A percentile compares a stretch with the other conserved stretches of the same genome.
phyloP scores from a whole-genome alignment of 2,797 vertebrate species.

The Channallabes apus region DNA sequence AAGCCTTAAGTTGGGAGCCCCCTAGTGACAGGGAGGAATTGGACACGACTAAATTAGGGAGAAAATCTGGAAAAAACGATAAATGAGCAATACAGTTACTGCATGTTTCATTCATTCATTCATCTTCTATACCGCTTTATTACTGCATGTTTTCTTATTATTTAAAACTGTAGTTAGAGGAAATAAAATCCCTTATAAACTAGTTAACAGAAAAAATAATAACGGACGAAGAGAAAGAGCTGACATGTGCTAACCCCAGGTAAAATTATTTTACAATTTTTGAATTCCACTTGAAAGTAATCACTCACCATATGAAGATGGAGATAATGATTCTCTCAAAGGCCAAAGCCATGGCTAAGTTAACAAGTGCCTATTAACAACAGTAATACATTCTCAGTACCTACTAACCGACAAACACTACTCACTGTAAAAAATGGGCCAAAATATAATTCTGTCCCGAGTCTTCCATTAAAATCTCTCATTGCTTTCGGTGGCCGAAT shows the following conservation, averaged over 20 bases:
- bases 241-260: neutral
- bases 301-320: neutral
- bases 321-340: neutral
- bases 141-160: neutral
- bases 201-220: neutral
- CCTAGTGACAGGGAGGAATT: too few relatives aligned
- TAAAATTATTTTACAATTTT: neutral
- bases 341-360: neutral
- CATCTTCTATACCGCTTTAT: too few relatives aligned
- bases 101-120: too few relatives aligned
- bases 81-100: neutral
- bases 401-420: neutral
- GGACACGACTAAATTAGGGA: too few relatives aligned
- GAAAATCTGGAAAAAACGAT: neutral
- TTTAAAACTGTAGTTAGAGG: neutral
- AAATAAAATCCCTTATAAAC: neutral
- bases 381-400: neutral
- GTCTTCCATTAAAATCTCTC: slow-evolving; percentile 29
- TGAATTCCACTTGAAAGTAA: neutral
- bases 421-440: neutral
- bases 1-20: too few relatives aligned
- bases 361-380: slow-evolving; percentile 20
- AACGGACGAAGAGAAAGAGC: neutral
- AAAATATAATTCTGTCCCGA: neutral
- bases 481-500: neutral